phyloP scores from a whole-genome alignment of 2,113 vertebrate species.

The Shinisaurus crocodilurus region DNA sequence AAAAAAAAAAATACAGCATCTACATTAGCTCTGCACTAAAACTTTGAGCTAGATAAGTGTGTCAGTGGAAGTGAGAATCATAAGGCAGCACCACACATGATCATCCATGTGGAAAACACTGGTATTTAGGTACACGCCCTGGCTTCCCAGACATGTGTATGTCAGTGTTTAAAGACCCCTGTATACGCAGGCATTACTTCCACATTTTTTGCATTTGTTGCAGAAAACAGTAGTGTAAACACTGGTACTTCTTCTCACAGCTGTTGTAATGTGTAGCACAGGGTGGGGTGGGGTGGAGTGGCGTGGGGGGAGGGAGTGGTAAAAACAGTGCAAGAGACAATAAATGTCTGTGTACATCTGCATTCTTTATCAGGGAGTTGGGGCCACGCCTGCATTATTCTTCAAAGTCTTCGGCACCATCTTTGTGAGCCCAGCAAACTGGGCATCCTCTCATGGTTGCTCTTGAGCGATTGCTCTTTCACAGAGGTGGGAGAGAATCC shows the following conservation, averaged over 20 bases:
- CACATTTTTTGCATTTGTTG: neutral
- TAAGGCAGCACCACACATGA: neutral
- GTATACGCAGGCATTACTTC: neutral
- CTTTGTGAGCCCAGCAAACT: neutral
- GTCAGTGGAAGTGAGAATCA: neutral
- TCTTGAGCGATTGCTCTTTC: neutral
- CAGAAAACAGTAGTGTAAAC: neutral
- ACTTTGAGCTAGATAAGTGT: neutral
- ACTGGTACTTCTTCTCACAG: neutral
- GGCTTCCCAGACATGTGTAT: neutral
- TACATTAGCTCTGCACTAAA: neutral
- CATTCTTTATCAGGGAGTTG: neutral
- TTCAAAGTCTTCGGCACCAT: neutral
- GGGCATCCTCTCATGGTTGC: neutral
- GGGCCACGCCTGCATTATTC: neutral
- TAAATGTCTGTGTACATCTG: neutral
- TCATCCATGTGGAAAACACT: neutral
- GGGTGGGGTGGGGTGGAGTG: neutral
- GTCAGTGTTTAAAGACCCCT: neutral
- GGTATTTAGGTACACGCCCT: neutral
- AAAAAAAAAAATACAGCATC: neutral
- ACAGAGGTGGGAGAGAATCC: neutral
- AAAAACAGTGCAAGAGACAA: neutral
- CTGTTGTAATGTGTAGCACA: neutral
- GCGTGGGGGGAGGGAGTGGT: neutral